These are phyloP conservation scores for Mola mola DNA, from an alignment of 2,113 vertebrate species.

Conservation along the genomic window DNA sequence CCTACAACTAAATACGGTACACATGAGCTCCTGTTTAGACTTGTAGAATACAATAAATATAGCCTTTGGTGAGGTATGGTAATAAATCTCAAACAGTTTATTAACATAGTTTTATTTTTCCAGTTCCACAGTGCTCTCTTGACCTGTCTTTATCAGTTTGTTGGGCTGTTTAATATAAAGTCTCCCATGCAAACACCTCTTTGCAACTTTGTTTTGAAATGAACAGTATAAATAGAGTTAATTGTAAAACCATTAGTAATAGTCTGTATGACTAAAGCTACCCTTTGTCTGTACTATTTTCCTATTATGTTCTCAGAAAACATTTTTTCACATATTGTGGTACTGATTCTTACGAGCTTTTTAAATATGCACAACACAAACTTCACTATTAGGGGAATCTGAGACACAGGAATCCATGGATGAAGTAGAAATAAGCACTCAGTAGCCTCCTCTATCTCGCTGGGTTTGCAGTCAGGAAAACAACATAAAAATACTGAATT, in stretches of 20 bases:
- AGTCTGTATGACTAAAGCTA: not conserved
- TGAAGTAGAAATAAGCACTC: not conserved
- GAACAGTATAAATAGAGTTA: not conserved
- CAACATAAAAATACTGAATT: not conserved
- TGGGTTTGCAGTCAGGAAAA: not conserved
- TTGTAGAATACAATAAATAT: not conserved
- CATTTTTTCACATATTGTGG: too few relatives aligned
- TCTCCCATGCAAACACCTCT: not conserved
- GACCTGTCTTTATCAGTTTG: not conserved
- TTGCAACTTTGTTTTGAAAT: not conserved
- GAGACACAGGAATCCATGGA: constrained; percentile 22
- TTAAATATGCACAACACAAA: constrained; percentile 1
- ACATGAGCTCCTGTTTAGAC: not conserved
- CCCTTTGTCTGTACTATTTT: too few relatives aligned
- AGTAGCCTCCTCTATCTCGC: constrained; percentile 11
- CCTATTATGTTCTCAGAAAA: too few relatives aligned
- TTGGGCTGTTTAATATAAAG: not conserved
- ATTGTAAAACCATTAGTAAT: not conserved
- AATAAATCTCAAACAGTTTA: not conserved
- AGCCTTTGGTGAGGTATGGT: too few relatives aligned
- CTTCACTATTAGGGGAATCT: constrained; percentile 74
- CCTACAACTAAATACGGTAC: not conserved
- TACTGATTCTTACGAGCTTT: not conserved
- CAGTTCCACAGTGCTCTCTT: not conserved
- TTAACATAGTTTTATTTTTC: too few relatives aligned